A percentile compares a stretch with the other conserved stretches of the same genome.
Evolutionary conservation across 2,113 vertebrate genomes (phyloP).

Genomic region (Panthera leo): DNA sequence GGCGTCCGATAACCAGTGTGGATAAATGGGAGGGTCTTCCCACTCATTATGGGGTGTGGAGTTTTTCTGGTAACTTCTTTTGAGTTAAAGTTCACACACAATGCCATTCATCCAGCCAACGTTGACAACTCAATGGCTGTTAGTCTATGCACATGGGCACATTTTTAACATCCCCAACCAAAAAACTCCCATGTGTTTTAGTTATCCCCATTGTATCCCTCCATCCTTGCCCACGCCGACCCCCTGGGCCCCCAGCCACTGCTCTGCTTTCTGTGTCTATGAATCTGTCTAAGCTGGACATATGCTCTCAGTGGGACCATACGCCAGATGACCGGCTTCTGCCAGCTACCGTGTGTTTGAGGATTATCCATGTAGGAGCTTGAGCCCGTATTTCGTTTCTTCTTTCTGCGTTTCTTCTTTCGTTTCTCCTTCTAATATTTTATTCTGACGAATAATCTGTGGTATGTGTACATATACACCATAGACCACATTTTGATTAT

Average conservation of each 20-base stretch:
- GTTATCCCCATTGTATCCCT: too few relatives aligned
- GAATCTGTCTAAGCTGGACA: background rate
- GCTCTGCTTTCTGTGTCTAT: background rate
- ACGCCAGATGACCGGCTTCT: rapidly evolving
- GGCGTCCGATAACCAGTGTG: too few relatives aligned
- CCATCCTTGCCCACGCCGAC: rapidly evolving
- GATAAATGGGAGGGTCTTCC: background rate
- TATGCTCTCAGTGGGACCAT: rapidly evolving
- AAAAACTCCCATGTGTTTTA: background rate
- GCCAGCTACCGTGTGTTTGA: rapidly evolving
- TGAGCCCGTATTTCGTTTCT: rapidly evolving
- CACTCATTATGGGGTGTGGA: too few relatives aligned
- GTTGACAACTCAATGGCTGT: background rate
- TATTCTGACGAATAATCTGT: too few relatives aligned
- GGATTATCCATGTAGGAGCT: rapidly evolving
- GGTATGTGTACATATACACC: too few relatives aligned
- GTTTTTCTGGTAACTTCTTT: rapidly evolving
- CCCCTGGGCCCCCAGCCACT: too few relatives aligned
- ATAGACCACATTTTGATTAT: background rate
- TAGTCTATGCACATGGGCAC: rapidly evolving
- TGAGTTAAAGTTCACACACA: background rate
- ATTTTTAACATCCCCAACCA: background rate
- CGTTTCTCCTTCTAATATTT: too few relatives aligned
- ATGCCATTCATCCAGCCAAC: too few relatives aligned
- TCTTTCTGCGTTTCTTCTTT: too few relatives aligned